phyloP scores from a whole-genome alignment of 2,797 vertebrate genomes.

The Gymnopithys bicolor region DNA sequence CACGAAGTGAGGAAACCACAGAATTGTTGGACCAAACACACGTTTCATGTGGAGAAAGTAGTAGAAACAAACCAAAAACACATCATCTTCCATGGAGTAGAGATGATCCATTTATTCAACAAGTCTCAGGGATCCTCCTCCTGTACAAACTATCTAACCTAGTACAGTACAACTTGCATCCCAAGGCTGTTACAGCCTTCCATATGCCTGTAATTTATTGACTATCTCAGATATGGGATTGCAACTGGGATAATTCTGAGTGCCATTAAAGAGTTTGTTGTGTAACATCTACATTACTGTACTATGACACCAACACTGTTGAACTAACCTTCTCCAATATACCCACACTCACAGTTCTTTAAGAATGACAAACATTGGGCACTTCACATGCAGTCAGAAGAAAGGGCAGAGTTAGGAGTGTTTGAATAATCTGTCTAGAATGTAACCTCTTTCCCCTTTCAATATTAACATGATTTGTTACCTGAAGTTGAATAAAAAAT shows the following conservation, averaged over 20 bases:
- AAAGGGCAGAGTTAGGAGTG: not conserved
- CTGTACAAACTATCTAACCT: conserved; percentile 28
- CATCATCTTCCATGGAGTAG: conserved; percentile 23
- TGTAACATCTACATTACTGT: not conserved
- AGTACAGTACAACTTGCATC: not conserved
- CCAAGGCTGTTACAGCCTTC: not conserved
- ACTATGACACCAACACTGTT: not conserved
- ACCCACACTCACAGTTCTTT: not conserved
- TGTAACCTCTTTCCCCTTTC: not conserved
- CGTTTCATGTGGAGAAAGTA: conserved; percentile 62
- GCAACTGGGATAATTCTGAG: not conserved
- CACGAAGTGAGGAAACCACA: conserved; percentile 69
- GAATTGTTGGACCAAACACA: conserved; percentile 54
- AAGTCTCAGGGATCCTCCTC: conserved; percentile 27
- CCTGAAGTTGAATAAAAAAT: not conserved
- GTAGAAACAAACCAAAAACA: conserved; percentile 64
- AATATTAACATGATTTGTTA: not conserved
- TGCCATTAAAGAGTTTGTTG: not conserved
- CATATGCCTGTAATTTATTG: conserved; percentile 6
- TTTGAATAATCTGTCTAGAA: not conserved
- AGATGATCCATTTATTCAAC: conserved; percentile 37
- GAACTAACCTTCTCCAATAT: not conserved
- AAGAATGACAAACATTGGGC: not conserved
- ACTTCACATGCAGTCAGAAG: not conserved
- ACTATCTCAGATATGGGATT: not conserved